phyloP scores from a whole-genome alignment of 1,140 invertebrate genomes.

The Ditylenchus dipsaci region DNA sequence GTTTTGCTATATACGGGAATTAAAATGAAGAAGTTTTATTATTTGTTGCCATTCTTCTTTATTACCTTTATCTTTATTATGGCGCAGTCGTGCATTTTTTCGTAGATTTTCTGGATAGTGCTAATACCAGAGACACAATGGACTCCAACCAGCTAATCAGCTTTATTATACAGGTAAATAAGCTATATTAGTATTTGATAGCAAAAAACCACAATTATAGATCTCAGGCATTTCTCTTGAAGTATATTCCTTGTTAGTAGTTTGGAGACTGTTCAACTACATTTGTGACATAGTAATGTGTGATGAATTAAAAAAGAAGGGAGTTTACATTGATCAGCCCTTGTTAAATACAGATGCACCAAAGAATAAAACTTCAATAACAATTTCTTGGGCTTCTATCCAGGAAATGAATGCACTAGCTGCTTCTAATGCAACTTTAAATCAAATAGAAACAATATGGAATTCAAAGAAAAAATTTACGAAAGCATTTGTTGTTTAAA shows the following conservation, averaged over 20 bases:
- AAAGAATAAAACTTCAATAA: not conserved
- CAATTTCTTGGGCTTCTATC: not conserved
- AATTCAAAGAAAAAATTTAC: not conserved
- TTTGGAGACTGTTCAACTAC: slow-evolving; percentile 7
- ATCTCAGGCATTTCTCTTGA: not conserved
- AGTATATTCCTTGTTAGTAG: not conserved
- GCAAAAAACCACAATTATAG: not conserved
- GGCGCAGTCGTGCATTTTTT: slow-evolving; percentile 1
- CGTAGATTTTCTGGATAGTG: slow-evolving; percentile 6
- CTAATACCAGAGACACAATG: slow-evolving; percentile 8
- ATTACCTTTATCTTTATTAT: slow-evolving; percentile 4
- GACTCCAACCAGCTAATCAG: not conserved
- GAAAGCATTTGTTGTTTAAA: not conserved
- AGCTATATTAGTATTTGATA: no score
- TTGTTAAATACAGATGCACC: not conserved
- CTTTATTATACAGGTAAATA: slow-evolving; percentile 8
- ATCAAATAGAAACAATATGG: not conserved
- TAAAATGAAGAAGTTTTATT: not conserved
- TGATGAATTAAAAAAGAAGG: slow-evolving; percentile 4
- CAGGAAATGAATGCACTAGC: not conserved
- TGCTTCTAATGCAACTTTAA: not conserved
- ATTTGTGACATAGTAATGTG: slow-evolving; percentile 8
- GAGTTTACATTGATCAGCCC: not conserved
- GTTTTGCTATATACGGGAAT: slow-evolving; percentile 1
- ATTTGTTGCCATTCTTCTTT: not conserved